Evolutionary conservation across 1,140 invertebrate genomes (phyloP).

Genomic region (Hypothenemus hampei): DNA sequence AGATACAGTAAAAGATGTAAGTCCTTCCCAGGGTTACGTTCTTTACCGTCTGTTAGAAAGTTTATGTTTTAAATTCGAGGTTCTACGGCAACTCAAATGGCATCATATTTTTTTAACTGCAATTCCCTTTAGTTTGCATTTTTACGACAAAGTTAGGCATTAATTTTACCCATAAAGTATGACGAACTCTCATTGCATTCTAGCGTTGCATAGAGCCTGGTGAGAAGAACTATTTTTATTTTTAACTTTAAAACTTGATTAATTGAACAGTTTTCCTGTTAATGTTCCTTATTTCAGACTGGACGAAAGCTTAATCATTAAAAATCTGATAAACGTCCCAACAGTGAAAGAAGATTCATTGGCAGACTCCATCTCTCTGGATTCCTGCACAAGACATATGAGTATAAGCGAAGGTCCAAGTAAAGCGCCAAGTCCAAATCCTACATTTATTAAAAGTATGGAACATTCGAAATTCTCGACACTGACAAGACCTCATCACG

Average conservation of each 20-base stretch:
- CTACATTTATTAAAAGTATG: slow-evolving; percentile 45
- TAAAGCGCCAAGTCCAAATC: slow-evolving; percentile 36
- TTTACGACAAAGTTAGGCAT: not conserved
- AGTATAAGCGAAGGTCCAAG: slow-evolving; percentile 27
- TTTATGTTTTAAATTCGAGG: too few species aligned
- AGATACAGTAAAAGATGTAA: too few species aligned
- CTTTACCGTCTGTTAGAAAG: too few species aligned
- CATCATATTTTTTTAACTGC: too few species aligned
- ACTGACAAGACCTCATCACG: slow-evolving; percentile 26
- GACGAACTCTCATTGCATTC: too few species aligned
- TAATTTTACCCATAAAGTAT: not conserved
- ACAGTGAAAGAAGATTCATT: slow-evolving; percentile 31
- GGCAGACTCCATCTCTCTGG: slow-evolving; percentile 28
- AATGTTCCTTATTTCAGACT: slow-evolving; percentile 49
- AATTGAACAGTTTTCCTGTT: too few species aligned
- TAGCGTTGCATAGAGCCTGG: too few species aligned
- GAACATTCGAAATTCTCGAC: slow-evolving; percentile 42
- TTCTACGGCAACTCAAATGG: too few species aligned
- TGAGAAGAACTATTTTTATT: not conserved
- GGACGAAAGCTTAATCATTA: slow-evolving; percentile 51
- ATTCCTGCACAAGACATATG: slow-evolving; percentile 25
- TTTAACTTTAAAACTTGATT: not conserved
- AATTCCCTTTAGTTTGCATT: too few species aligned
- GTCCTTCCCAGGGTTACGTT: too few species aligned
- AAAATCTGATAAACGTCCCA: slow-evolving; percentile 15